Evolutionary conservation across 2,113 vertebrate species (phyloP), one percentile per base, ranked within the genome.

Genomic region (Labeo rohita): DNA sequence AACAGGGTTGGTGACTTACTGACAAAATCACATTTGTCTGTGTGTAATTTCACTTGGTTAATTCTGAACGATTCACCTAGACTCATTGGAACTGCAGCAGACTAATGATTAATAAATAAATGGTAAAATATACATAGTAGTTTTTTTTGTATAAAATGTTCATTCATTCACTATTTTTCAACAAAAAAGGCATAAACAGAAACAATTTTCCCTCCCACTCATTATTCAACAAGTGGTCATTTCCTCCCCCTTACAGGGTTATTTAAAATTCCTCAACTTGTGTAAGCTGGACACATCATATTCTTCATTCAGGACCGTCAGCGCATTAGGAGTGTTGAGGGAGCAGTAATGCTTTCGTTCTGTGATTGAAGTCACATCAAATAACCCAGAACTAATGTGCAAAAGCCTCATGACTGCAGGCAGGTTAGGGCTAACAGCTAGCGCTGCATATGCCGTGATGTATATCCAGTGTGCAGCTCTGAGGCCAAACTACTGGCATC

Each of bases 321-420:
- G 21, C 49, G 45, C 21, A 43, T 50, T n/a, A 52, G 34, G 13
- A 16, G 47, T 79, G 47, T 45, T 43, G 12, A 70, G 73, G 28
- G 28, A 85, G 75, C 61, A 43, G 61, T 78, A 21, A 56, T 80
- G 21, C 13, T 54, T 56, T 70, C 3, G n/a, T n/a, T 39, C 15
- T 6, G 39, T 9, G n/a, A 18, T 8, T 12, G 47, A 18, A 45
- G 47, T 68, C n/a, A 11, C 75, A 36, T 70, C 63, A 85, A 70
- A 85, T 80, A 59, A 85, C 76, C 75, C 56, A 43, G 63, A 80
- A 59, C 75, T 79, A 85, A 72, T 45, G 3, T 47, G 39, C 21
- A 52, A 11, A 34, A 2, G 56, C 28, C 43, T n/a, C 50, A 56
- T 28, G n/a, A 68, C 6, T 23, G 49, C 63, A 79, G 61, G 28